phyloP scores from a whole-genome alignment of 1,140 invertebrate genomes.

The Papilio polytes region DNA sequence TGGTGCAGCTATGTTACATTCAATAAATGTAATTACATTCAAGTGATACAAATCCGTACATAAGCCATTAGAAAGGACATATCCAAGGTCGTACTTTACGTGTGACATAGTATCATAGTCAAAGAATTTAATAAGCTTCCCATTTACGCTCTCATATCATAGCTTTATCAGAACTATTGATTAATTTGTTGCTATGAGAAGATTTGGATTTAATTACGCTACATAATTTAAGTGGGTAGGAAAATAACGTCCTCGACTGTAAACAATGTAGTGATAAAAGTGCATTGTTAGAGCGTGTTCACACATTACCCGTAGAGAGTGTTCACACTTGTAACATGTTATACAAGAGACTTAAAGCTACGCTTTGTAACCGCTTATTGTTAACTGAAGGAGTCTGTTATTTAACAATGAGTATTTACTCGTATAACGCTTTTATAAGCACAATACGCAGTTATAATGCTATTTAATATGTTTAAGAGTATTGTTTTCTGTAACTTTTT shows the following conservation, averaged over 20 bases:
- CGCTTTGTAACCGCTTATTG: background rate
- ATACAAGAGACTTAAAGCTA: background rate
- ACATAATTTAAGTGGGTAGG: background rate
- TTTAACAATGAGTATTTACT: background rate
- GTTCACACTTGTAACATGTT: background rate
- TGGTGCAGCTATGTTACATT: background rate
- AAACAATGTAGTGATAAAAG: background rate
- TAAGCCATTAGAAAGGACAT: conserved; percentile 18
- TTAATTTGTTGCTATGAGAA: too few species aligned
- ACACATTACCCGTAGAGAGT: background rate
- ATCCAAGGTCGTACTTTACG: background rate
- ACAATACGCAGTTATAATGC: background rate
- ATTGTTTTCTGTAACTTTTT: too few species aligned
- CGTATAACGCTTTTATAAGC: conserved; percentile 1
- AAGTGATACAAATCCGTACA: background rate
- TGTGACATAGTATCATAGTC: background rate
- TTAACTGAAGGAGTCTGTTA: background rate
- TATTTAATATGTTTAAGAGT: background rate
- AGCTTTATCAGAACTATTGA: background rate
- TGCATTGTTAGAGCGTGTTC: background rate
- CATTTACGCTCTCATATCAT: background rate
- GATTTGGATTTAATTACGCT: background rate
- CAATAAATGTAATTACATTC: background rate
- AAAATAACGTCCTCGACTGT: background rate
- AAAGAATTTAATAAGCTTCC: background rate